Conservation (phyloP, 2,888 invertebrate species). For the Aphidoletes aphidimyza region DNA sequence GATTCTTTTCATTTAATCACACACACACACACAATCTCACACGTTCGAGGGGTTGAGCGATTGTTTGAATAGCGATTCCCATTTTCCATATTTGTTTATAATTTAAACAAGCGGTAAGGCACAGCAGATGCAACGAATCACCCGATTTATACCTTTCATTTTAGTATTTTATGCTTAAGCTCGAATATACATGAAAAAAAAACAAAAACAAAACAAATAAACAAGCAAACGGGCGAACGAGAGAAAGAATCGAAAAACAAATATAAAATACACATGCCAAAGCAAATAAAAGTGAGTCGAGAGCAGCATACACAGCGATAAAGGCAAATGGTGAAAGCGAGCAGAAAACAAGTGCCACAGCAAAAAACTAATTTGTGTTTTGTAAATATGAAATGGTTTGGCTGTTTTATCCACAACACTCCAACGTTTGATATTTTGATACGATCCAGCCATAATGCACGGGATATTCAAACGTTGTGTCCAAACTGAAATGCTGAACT, state of each 20-base stretch:
- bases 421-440: conserved; percentile 34
- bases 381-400: conserved; percentile 48
- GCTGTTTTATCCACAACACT: conserved; percentile 22
- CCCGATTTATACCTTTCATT: conserved; percentile 19
- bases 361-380: conserved; percentile 49
- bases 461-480: neutral
- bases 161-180: neutral
- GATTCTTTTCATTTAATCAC: conserved; percentile 46
- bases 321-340: neutral
- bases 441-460: neutral
- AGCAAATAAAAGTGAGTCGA: neutral
- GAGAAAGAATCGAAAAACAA: conserved; percentile 10
- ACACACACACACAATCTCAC: too few species aligned
- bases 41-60: neutral
- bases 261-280: conserved; percentile 44
- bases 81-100: conserved; percentile 50
- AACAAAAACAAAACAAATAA: neutral
- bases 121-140: conserved; percentile 5
- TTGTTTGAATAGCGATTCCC: conserved; percentile 36
- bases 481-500: neutral
- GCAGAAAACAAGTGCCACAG: conserved; percentile 31
- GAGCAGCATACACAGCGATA: neutral
- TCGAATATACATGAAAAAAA: neutral
- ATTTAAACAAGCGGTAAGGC: neutral
- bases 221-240: too few species aligned